Conservation (phyloP, 2,797 vertebrate genomes). For the Microhierax caerulescens region DNA sequence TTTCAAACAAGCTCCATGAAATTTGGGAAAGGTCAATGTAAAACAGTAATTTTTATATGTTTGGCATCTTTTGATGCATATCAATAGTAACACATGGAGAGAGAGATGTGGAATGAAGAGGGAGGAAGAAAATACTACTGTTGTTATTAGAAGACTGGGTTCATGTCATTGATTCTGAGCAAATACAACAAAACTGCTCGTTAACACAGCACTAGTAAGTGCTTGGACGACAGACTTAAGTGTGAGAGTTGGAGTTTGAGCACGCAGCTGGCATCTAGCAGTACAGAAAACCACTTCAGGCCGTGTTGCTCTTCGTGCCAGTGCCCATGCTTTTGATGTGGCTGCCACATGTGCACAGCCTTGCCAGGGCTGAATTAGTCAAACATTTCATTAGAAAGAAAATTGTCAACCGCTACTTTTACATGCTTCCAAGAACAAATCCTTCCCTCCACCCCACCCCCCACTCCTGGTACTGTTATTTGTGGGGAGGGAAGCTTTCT, state of each 20-base stretch:
- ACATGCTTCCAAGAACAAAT: neutral
- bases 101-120: neutral
- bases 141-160: neutral
- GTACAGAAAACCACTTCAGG: neutral
- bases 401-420: neutral
- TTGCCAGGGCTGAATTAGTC: neutral
- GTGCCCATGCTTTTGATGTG: constrained; percentile 46
- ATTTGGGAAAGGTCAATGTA: neutral
- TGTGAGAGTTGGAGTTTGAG: neutral
- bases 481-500: neutral
- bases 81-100: neutral
- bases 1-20: neutral
- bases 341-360: constrained; percentile 26
- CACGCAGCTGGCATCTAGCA: neutral
- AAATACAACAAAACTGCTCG: neutral
- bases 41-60: neutral
- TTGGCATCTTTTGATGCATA: neutral
- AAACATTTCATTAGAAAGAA: constrained; percentile 32
- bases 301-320: neutral
- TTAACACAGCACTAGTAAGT: neutral
- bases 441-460: neutral
- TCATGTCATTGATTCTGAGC: neutral
- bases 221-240: neutral
- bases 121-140: neutral
- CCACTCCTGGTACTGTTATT: neutral